Conservation (phyloP, 2,888 invertebrate genomes). For the Sthenelais limicola region DNA sequence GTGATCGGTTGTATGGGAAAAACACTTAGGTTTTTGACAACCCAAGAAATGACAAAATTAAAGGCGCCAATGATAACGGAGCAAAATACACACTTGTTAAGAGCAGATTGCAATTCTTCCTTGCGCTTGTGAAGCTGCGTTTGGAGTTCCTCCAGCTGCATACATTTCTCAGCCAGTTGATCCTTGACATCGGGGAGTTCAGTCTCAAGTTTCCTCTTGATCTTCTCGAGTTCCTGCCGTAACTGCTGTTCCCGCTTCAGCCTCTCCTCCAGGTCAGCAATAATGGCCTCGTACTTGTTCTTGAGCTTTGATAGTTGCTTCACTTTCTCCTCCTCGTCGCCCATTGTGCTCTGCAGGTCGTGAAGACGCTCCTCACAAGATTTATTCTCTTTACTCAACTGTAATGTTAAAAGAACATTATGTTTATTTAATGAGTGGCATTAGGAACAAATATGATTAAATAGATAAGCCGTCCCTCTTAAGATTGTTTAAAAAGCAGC, state of each 20-base stretch:
- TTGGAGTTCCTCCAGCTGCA: slow-evolving; percentile 91
- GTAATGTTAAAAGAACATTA: slow-evolving; percentile 41
- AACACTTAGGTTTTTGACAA: too few species aligned
- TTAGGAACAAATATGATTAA: too few species aligned
- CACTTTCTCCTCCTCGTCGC: slow-evolving; percentile 97
- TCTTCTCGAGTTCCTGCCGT: slow-evolving; percentile 93
- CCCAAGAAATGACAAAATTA: too few species aligned
- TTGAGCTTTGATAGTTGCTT: slow-evolving; percentile 83
- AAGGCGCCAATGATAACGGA: too few species aligned
- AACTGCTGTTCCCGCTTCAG: slow-evolving; percentile 91
- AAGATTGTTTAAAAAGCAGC: too few species aligned
- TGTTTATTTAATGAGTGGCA: too few species aligned
- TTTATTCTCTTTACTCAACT: slow-evolving; percentile 93
- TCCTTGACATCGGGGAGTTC: slow-evolving; percentile 88
- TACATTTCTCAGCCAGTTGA: slow-evolving; percentile 86
- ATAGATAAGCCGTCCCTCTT: too few species aligned
- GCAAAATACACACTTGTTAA: slow-evolving; percentile 77
- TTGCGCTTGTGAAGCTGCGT: slow-evolving; percentile 89
- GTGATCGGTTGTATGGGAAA: too few species aligned
- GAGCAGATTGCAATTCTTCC: slow-evolving; percentile 91
- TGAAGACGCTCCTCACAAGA: slow-evolving; percentile 92
- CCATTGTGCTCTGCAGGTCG: slow-evolving; percentile 91
- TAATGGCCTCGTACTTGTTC: slow-evolving; percentile 94
- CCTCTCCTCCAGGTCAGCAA: slow-evolving; percentile 93
- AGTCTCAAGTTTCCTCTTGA: slow-evolving; percentile 80